Evolutionary conservation across 2,113 vertebrate species (phyloP), one percentile per base, ranked within the genome.

Genomic region (Progne subis): DNA sequence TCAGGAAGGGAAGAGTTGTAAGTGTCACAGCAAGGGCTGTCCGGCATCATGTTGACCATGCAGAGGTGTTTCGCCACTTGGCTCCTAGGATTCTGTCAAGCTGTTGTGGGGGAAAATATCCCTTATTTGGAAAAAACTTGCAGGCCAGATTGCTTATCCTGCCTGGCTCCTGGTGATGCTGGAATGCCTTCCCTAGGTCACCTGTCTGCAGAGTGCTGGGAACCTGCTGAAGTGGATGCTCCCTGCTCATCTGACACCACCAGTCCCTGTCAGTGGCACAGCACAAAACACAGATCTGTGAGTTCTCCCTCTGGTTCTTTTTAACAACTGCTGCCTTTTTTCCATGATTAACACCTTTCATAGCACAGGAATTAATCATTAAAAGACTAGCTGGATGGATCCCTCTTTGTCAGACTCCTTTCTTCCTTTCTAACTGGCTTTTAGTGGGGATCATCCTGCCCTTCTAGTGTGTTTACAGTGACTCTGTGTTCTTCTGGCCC

Each of bases 231-330:
- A 67, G 94, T 96, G 69, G 94, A 93, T 86, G 86, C 91, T 95
- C 96, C 98, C 56, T 98, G 98, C 95, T 85, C 85, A 20, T 65
- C 94, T 20, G 76, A 70, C 55, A 77, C 1, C 49, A 8, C 32
- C 1, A 5, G 63, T 13, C 49, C 78, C 64, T 98, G 98, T 74
- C 96, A 88, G 12, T 98, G 98, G 98, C 94, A 95, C 80, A 95
- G 79, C 11, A 4, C 97, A 79, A 96, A 39, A 8, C 96, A 97
- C 74, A 95, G 90, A 94, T 55, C 69, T 3, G 98, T 98, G 95
- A 96, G 98, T 96, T 93, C 43, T 60, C 47, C 20, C 92, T 67
- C 70, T 92, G 61, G 2, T 46, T 56, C 34, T 49, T 4, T 68
- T 59, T n/a, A 56, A 64, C 37, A 32, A 3, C 12, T 43, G 16